Evolutionary conservation across 2,113 vertebrate species (phyloP).

Genomic region (Notarius lentiginosus): DNA sequence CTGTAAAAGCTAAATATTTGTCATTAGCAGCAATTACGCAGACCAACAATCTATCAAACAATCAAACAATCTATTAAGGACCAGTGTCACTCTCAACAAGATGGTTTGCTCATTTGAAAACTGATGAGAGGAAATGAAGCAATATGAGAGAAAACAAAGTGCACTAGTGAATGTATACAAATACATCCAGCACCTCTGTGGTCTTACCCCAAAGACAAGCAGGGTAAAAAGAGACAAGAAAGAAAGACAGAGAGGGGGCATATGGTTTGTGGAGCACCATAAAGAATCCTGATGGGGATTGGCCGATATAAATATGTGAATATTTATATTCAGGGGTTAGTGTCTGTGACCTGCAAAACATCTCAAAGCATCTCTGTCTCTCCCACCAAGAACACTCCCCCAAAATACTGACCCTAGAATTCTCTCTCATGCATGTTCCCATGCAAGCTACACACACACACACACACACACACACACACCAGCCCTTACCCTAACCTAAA

Average conservation of each 20-base stretch:
- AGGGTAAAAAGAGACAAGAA: not conserved
- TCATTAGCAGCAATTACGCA: not conserved
- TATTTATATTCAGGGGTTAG: conserved; percentile 32
- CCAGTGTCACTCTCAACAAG: not conserved
- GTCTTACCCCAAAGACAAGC: conserved; percentile 11
- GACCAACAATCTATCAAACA: not conserved
- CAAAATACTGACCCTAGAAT: not conserved
- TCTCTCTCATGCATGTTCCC: conserved; percentile 17
- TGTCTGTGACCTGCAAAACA: conserved; percentile 30
- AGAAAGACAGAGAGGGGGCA: not conserved
- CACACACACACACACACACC: too few species aligned
- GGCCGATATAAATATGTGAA: conserved; percentile 39
- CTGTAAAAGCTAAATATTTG: not conserved
- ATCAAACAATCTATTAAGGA: not conserved
- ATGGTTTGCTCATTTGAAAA: not conserved
- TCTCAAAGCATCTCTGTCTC: not conserved
- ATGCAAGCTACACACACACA: not conserved
- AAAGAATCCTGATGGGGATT: conserved; percentile 15
- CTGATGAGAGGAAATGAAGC: conserved; percentile 20
- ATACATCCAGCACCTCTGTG: conserved; percentile 30
- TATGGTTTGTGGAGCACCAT: conserved; percentile 22
- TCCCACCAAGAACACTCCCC: conserved; percentile 3
- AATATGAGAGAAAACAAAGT: conserved; percentile 37
- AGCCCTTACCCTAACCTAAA: too few species aligned
- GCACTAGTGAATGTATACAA: conserved; percentile 26